Conservation (phyloP, 2,888 invertebrate genomes). For the Lymantria monacha region DNA sequence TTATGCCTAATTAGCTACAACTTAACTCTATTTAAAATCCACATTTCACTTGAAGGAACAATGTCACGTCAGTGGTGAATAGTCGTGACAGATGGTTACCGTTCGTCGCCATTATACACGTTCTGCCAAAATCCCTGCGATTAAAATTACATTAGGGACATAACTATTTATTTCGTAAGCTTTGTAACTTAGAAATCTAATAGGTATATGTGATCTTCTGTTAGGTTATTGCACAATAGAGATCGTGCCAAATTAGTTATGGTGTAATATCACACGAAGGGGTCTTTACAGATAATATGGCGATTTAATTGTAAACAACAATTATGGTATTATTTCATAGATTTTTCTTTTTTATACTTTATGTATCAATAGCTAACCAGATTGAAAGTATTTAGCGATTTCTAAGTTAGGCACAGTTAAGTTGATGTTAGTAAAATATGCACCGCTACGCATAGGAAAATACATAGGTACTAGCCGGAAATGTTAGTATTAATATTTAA, state of each 20-base stretch:
- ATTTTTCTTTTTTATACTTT: too few relatives aligned
- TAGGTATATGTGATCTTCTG: slow-evolving; percentile 31
- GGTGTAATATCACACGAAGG: slow-evolving; percentile 17
- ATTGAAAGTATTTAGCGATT: too few relatives aligned
- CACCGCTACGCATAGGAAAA: too few relatives aligned
- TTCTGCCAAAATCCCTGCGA: slow-evolving; percentile 20
- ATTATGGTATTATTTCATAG: neutral
- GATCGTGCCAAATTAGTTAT: slow-evolving; percentile 33
- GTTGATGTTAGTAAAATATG: too few relatives aligned
- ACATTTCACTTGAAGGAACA: slow-evolving; percentile 7
- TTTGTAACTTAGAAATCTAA: slow-evolving; percentile 19
- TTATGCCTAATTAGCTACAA: too few relatives aligned
- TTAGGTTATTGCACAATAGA: slow-evolving; percentile 31
- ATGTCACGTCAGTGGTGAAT: slow-evolving; percentile 4
- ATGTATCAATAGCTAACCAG: too few relatives aligned
- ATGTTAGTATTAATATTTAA: too few relatives aligned
- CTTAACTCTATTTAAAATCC: slow-evolving; percentile 2
- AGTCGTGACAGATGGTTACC: slow-evolving; percentile 28
- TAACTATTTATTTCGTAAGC: slow-evolving; percentile 30
- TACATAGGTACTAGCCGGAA: too few relatives aligned
- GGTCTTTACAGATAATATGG: neutral
- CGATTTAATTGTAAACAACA: neutral
- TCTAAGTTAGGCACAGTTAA: too few relatives aligned
- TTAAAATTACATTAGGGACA: slow-evolving; percentile 32
- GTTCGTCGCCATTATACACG: slow-evolving; percentile 14